phyloP scores from a whole-genome alignment of 2,113 vertebrate species.

The Anguilla japonica region DNA sequence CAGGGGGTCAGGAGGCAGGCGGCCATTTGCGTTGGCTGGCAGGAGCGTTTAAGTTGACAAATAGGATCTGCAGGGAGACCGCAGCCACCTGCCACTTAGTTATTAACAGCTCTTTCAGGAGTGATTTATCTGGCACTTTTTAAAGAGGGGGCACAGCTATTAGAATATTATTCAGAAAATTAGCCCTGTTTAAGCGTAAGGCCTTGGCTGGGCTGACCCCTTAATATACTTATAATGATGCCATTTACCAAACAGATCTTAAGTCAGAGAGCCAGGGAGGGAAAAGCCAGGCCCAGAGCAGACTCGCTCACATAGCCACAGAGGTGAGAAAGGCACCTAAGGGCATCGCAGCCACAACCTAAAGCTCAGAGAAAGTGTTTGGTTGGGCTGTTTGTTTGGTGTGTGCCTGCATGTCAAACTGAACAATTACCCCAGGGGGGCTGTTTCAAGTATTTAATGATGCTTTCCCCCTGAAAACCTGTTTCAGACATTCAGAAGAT shows the following conservation, averaged over 20 bases:
- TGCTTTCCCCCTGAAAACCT: background rate
- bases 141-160: slow-evolving; percentile 88
- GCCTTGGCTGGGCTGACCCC: slow-evolving; percentile 89
- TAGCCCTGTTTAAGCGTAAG: slow-evolving; percentile 94
- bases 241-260: slow-evolving; percentile 91
- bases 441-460: background rate
- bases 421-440: background rate
- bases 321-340: background rate
- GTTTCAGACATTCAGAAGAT: background rate
- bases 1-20: slow-evolving; percentile 50
- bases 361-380: background rate
- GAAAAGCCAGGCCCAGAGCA: slow-evolving; percentile 20
- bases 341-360: background rate
- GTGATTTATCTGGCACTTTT: slow-evolving; percentile 94
- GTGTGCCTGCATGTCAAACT: background rate
- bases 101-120: slow-evolving; percentile 96
- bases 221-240: slow-evolving; percentile 99
- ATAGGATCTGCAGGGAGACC: slow-evolving; percentile 86
- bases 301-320: slow-evolving; percentile 14
- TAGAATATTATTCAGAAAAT: slow-evolving; percentile 94
- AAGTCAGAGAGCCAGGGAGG: slow-evolving; percentile 67
- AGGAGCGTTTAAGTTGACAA: slow-evolving; percentile 95
- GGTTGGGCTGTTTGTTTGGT: background rate
- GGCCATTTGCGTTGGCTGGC: slow-evolving; percentile 81
- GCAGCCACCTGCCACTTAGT: slow-evolving; percentile 93